Base-by-base conservation (phyloP, 1,140 invertebrate genomes). In the Apis cerana region DNA sequence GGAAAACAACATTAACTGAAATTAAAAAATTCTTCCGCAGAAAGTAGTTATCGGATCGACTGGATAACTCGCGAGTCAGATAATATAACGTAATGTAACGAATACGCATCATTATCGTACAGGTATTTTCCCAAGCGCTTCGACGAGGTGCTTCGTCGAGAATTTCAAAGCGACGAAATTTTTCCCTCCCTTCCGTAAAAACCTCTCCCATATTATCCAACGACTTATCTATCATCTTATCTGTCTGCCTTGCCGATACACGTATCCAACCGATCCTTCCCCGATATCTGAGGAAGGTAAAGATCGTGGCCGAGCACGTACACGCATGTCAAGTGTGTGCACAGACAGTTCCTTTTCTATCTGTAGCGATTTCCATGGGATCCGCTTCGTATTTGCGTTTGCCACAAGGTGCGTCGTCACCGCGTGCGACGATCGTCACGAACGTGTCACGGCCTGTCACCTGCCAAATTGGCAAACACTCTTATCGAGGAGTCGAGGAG, bases 391-490 rank as follows among this genome's bases (percentile, higher is more conserved):
- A 89, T 89, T 90, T 91, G 89, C 89, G 84, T 88, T 91, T 83
- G 80, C 83, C 87, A 91, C 88, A 92, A 91, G 90, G 90, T 92
- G 90, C 85, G 85, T 80, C 71, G 9, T 62, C 23, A 84, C 75
- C 70, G 64, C 59, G 80, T 70, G 67, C 81, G 85, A 85, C 81
- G 85, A 85, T 90, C 82, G 75, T 83, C 69, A 85, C 76, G 48
- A 78, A 83, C 76, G 83, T 72, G 81, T 81, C 78, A 82, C 83
- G 70, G 65, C 48, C 71, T 86, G 84, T 90, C 90, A 91, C 89
- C 90, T 91, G 90, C 89, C 85, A 91, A 88, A 89, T 85, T 89
- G 88, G 75, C 82, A 90, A 91, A 90, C 82, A 91, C 5, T 75
- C 61, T 89, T 90, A 90, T 90, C 90, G 27, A 27, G 2, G 8